Conservation (phyloP, 2,888 invertebrate genomes). For the Euproctis similis region DNA sequence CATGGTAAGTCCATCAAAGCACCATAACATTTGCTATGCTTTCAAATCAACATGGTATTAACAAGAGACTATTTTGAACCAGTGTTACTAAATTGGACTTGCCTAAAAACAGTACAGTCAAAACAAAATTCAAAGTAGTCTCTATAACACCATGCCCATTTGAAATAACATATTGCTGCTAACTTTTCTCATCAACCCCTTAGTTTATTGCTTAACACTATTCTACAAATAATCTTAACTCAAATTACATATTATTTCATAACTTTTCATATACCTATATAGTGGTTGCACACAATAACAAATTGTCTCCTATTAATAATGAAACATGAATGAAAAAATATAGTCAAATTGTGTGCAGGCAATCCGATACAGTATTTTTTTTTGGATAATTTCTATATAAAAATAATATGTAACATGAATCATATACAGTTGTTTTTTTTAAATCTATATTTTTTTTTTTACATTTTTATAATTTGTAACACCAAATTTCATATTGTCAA, state of each 20-base stretch:
- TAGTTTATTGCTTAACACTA: slow-evolving; percentile 20
- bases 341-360: slow-evolving; percentile 20
- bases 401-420: slow-evolving; percentile 41
- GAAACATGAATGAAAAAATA: too few species aligned
- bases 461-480: slow-evolving; percentile 45
- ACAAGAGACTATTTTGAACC: too few species aligned
- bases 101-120: too few species aligned
- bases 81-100: too few species aligned
- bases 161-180: too few species aligned
- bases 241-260: slow-evolving; percentile 38
- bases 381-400: slow-evolving; percentile 9
- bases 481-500: slow-evolving; percentile 62
- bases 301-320: slow-evolving; percentile 48
- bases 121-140: too few species aligned
- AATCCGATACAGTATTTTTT: slow-evolving; percentile 4
- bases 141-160: too few species aligned
- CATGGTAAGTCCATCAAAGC: slow-evolving; percentile 31
- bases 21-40: slow-evolving; percentile 35
- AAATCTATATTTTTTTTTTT: slow-evolving; percentile 52
- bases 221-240: slow-evolving; percentile 17
- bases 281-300: slow-evolving; percentile 26
- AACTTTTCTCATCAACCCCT: slow-evolving; percentile 14
- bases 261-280: slow-evolving; percentile 1
- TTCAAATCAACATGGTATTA: too few species aligned
- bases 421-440: slow-evolving; percentile 23